Evolutionary conservation across 2,113 vertebrate species (phyloP).

Genomic region (Silurus asotus): DNA sequence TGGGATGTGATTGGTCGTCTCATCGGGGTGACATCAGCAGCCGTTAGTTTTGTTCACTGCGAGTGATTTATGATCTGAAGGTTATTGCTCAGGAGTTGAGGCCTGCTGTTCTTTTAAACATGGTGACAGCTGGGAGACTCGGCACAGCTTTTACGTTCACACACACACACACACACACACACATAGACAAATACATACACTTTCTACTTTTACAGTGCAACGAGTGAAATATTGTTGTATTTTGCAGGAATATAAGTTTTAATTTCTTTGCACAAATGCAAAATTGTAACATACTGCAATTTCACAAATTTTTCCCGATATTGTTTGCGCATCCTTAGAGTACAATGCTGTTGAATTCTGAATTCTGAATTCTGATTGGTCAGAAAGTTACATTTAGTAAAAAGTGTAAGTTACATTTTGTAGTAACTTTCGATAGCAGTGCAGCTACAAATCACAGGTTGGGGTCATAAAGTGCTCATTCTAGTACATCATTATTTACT

Average conservation of each 20-base stretch:
- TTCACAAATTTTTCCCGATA: background rate
- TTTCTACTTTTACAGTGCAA: background rate
- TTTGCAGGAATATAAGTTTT: background rate
- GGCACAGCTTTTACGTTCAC: slow-evolving; percentile 15
- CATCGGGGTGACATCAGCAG: slow-evolving; percentile 61
- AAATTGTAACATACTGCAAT: background rate
- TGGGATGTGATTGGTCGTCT: slow-evolving; percentile 39
- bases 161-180: background rate
- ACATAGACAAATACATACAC: background rate
- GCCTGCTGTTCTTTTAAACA: slow-evolving; percentile 54
- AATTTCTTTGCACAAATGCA: background rate
- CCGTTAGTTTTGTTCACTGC: slow-evolving; percentile 65
- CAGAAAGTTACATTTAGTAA: background rate
- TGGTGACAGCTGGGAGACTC: slow-evolving; percentile 62
- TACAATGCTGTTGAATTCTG: background rate
- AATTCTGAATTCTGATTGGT: background rate
- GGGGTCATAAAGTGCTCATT: background rate
- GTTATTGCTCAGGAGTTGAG: slow-evolving; percentile 51
- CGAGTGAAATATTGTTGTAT: too few relatives aligned
- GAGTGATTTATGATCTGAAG: slow-evolving; percentile 67
- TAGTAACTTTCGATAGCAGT: background rate
- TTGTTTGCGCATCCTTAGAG: background rate
- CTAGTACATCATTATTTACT: too few relatives aligned
- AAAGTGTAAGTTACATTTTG: too few relatives aligned
- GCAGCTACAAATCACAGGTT: background rate